Conservation (phyloP, 2,797 vertebrate genomes). For the Delichon dasypus region DNA sequence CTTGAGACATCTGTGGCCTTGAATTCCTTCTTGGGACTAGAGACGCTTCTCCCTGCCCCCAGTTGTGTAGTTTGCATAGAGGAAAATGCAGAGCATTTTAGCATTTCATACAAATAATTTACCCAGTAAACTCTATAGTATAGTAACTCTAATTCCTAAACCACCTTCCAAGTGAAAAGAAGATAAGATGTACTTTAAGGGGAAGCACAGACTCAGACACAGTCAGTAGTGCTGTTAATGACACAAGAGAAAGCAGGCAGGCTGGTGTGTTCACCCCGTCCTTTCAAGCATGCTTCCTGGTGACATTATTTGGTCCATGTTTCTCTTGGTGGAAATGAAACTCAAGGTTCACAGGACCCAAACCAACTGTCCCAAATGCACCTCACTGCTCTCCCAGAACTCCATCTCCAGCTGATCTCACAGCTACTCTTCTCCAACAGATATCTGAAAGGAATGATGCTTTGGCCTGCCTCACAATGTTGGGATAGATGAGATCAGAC, state of each 20-base stretch:
- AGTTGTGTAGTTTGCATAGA: rapidly evolving
- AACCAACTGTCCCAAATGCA: neutral
- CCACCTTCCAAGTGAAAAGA: neutral
- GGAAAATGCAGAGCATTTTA: neutral
- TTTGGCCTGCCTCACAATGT: neutral
- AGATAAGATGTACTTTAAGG: neutral
- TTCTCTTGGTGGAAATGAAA: neutral
- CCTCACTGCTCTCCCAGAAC: neutral
- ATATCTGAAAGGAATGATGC: neutral
- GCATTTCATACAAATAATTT: neutral
- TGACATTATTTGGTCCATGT: neutral
- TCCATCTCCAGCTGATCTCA: neutral
- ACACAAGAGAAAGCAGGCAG: neutral
- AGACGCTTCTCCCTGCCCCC: neutral
- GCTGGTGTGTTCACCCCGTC: neutral
- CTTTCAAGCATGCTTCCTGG: neutral
- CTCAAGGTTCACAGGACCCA: neutral
- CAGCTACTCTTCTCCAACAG: neutral
- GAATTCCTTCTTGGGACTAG: neutral
- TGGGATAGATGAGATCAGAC: neutral
- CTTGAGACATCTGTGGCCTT: neutral
- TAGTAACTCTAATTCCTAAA: neutral
- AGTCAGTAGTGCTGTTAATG: neutral
- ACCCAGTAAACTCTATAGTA: neutral
- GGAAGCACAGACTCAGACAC: neutral